A percentile compares a stretch with the other conserved stretches of the same genome.
phyloP scores from a whole-genome alignment of 37 sponge, comb jelly and placozoan species.

The Halichondria panicea region DNA sequence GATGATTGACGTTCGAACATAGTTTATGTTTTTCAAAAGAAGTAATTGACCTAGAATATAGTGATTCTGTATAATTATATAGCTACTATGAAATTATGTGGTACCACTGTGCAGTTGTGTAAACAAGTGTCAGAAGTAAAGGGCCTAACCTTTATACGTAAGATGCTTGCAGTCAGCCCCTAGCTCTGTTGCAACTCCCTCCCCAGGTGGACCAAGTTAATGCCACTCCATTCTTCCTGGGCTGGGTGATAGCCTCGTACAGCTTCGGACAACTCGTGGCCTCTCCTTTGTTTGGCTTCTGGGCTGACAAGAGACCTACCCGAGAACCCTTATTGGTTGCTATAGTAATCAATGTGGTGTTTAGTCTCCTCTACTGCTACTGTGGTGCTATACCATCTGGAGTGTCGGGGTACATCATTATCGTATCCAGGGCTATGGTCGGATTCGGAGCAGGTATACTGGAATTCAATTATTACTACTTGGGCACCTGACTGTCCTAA shows the following conservation, averaged over 20 bases:
- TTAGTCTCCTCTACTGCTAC: slow-evolving; percentile 71
- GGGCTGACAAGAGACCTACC: slow-evolving; percentile 75
- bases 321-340: slow-evolving; percentile 68
- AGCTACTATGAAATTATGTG: too few species aligned
- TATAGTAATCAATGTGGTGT: slow-evolving; percentile 48
- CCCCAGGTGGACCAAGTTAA: slow-evolving; percentile 15
- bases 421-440: slow-evolving; percentile 50
- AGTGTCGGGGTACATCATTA: slow-evolving; percentile 41
- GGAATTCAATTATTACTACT: background rate
- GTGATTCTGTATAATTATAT: too few species aligned
- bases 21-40: too few species aligned
- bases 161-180: background rate
- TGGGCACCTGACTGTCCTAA: background rate
- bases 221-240: slow-evolving; percentile 64
- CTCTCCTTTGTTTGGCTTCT: slow-evolving; percentile 81
- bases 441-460: slow-evolving; percentile 75
- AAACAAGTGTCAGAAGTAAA: too few species aligned
- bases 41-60: too few species aligned
- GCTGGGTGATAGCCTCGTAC: slow-evolving; percentile 83
- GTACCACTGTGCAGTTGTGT: too few species aligned
- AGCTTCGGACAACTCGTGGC: slow-evolving; percentile 81
- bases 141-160: too few species aligned
- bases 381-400: slow-evolving; percentile 51
- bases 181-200: background rate
- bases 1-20: too few species aligned